phyloP scores from a whole-genome alignment of 2,113 vertebrate species.

The Labeo rohita region DNA sequence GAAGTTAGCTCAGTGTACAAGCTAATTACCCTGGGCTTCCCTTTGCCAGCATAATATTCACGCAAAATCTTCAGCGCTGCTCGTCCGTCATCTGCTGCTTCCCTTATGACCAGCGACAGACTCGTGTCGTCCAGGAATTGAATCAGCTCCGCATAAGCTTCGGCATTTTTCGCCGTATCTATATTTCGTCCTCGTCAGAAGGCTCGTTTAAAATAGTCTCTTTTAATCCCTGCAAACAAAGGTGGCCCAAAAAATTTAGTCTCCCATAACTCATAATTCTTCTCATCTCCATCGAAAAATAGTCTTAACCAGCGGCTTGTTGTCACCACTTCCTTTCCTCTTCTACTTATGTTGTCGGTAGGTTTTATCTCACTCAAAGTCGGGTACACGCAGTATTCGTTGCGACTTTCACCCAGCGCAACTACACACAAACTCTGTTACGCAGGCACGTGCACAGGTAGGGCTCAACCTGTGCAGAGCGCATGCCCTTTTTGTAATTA shows the following conservation, averaged over 20 bases:
- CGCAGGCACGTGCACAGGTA: too few species aligned
- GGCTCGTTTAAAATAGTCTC: not conserved
- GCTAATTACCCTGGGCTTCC: slow-evolving; percentile 40
- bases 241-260: not conserved
- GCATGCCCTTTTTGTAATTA: too few species aligned
- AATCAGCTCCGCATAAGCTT: slow-evolving; percentile 8
- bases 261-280: slow-evolving; percentile 5
- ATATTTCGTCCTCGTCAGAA: not conserved
- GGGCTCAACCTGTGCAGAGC: too few species aligned
- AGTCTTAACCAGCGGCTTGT: not conserved
- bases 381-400: too few species aligned
- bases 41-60: slow-evolving; percentile 26
- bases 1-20: slow-evolving; percentile 46
- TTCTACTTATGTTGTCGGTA: too few species aligned
- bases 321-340: too few species aligned
- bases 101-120: slow-evolving; percentile 24
- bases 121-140: slow-evolving; percentile 42
- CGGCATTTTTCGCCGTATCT: not conserved
- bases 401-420: too few species aligned
- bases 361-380: too few species aligned
- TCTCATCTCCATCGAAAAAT: not conserved
- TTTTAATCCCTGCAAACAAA: not conserved
- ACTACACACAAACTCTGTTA: too few species aligned
- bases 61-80: slow-evolving; percentile 3
- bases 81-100: slow-evolving; percentile 27